Base-by-base conservation (phyloP, 2,888 invertebrate genomes). In the Drosophila setosimentum region DNA sequence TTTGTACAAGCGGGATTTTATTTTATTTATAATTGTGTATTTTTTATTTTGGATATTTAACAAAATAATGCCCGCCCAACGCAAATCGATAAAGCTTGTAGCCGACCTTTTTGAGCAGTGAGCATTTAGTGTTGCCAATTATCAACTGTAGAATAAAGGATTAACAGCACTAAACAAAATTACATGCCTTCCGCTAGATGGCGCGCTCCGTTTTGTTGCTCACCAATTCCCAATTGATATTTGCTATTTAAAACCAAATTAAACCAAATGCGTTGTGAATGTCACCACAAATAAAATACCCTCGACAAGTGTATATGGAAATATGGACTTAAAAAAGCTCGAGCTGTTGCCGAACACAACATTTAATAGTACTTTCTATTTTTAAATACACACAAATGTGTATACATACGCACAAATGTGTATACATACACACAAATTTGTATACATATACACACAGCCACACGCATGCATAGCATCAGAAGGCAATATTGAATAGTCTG, bases 351-450 rank as follows among this genome's bases (percentile, higher is more conserved):
- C 8, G 8, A 30, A 24, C 21, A 29, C 13, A 51, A 33, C 11
- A 59, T 40, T 51, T n/a, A 13, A 33, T 24, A 6, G 37, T 16
- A 35, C 48, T 24, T 45, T 45, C 68, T 68, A 68, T 68, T 68
- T 68, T 67, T 69, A 70, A 61, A 71, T 45, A 16, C 35, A 55
- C 11, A 24, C 16, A 40, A 21, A n/a, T 40, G 40, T 11, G 4
- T 40, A 40, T 54, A 16, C 33, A 24, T 21, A 21, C 40, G n/a
- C n/a, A n/a, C n/a, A n/a, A n/a, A n/a, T n/a, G n/a, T n/a, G n/a
- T n/a, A 30, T 6, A 35, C 10, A 50, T 33, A 32, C 21, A 33
- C 50, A 51, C 13, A n/a, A n/a, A n/a, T n/a, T n/a, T n/a, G n/a
- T n/a, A n/a, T n/a, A n/a, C n/a, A n/a, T n/a, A 13, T 33, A 35